A percentile compares a stretch with the other conserved stretches of the same genome.
These are phyloP conservation scores for Agrypnus murinus DNA, from an alignment of 2,888 invertebrate species.

Conservation along the genomic window DNA sequence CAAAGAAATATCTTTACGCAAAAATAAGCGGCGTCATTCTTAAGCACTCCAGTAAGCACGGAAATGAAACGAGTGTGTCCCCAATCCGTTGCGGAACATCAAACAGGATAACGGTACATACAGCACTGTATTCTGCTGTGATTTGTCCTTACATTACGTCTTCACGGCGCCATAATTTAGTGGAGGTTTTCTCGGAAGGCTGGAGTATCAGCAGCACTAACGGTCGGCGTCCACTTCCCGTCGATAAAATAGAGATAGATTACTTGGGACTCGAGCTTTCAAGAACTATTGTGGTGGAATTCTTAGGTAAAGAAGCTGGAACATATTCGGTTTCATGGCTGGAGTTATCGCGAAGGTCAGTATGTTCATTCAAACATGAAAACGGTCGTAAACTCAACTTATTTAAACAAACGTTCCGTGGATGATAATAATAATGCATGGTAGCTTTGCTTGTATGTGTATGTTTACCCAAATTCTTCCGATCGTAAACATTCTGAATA, in stretches of 20 bases:
- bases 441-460: too few species aligned
- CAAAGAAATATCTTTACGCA: slow-evolving; percentile 85
- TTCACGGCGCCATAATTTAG: slow-evolving; percentile 77
- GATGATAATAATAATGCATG: too few species aligned
- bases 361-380: not conserved
- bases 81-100: slow-evolving; percentile 80
- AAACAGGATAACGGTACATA: slow-evolving; percentile 86
- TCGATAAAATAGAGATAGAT: slow-evolving; percentile 74
- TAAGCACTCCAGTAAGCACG: slow-evolving; percentile 72
- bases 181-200: slow-evolving; percentile 90
- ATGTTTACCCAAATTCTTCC: too few species aligned
- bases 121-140: slow-evolving; percentile 75
- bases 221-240: slow-evolving; percentile 62
- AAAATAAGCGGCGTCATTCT: slow-evolving; percentile 80
- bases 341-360: slow-evolving; percentile 82
- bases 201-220: slow-evolving; percentile 76
- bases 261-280: slow-evolving; percentile 78
- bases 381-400: too few species aligned
- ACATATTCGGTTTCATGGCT: slow-evolving; percentile 88
- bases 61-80: slow-evolving; percentile 74
- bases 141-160: slow-evolving; percentile 76
- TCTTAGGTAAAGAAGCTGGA: slow-evolving; percentile 83
- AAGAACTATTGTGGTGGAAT: slow-evolving; percentile 85
- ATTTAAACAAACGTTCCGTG: too few species aligned
- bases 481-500: too few species aligned